These are phyloP conservation scores for Lophotriccus pileatus DNA, from an alignment of 2,797 vertebrate genomes.

Conservation along the genomic window DNA sequence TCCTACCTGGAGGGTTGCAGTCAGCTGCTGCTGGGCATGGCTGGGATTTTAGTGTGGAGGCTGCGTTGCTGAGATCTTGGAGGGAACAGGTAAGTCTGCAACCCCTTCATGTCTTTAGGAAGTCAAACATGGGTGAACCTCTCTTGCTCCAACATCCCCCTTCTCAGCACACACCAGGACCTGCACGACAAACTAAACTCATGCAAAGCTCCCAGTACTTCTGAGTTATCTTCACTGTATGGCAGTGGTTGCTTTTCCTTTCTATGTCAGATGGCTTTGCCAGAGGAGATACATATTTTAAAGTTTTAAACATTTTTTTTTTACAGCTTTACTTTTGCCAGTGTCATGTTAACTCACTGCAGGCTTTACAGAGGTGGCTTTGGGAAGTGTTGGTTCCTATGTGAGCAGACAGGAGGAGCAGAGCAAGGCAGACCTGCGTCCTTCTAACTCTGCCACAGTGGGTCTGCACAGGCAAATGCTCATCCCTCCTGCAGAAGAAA, in stretches of 20 bases:
- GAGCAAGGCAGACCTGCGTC: background rate
- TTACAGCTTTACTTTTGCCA: background rate
- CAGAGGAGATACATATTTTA: background rate
- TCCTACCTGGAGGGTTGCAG: background rate
- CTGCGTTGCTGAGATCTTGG: background rate
- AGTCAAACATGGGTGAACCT: background rate
- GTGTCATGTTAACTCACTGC: background rate
- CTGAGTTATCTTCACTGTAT: background rate
- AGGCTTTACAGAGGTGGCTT: background rate
- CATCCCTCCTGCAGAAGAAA: background rate
- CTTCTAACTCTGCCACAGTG: background rate
- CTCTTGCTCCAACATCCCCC: background rate
- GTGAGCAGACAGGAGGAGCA: background rate
- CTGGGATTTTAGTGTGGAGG: background rate
- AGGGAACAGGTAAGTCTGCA: background rate
- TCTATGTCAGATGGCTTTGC: background rate
- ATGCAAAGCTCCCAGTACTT: background rate
- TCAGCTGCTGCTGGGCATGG: background rate
- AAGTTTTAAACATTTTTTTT: background rate
- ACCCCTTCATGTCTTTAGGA: background rate
- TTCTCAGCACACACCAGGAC: background rate
- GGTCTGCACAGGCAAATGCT: background rate
- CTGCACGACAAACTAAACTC: background rate
- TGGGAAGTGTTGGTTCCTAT: background rate
- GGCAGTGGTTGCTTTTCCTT: background rate